These are phyloP conservation scores for Uropetala carovei DNA, from an alignment of 2,888 invertebrate species.

Conservation along the genomic window DNA sequence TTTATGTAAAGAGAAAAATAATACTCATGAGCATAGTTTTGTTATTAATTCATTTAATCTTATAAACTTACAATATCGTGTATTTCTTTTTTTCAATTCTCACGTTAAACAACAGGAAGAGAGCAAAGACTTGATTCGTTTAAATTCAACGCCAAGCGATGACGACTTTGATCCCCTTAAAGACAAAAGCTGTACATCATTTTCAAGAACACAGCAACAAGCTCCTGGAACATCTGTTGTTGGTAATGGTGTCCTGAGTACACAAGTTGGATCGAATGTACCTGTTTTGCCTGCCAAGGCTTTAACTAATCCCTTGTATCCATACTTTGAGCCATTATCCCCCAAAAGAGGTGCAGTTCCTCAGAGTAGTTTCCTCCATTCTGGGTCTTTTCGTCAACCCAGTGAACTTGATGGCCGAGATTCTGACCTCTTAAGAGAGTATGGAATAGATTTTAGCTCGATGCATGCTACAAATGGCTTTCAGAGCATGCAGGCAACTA, in stretches of 20 bases:
- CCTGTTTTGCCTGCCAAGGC: constrained; percentile 30
- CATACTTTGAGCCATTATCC: constrained; percentile 75
- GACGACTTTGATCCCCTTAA: constrained; percentile 84
- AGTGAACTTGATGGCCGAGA: constrained; percentile 76
- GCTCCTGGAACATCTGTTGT: not conserved
- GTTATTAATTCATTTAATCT: not conserved
- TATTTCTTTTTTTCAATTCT: constrained; percentile 29
- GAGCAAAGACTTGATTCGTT: constrained; percentile 80
- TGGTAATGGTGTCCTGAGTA: constrained; percentile 26
- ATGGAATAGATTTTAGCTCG: constrained; percentile 82
- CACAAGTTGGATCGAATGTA: constrained; percentile 24
- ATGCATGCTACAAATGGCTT: constrained; percentile 43
- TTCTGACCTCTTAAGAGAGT: constrained; percentile 82
- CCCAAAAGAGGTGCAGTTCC: constrained; percentile 44
- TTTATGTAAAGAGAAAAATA: too few relatives aligned
- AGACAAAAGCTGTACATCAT: constrained; percentile 71
- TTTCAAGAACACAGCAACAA: constrained; percentile 69
- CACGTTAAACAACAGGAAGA: constrained; percentile 74
- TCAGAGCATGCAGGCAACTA: not conserved
- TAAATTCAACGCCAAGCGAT: constrained; percentile 81
- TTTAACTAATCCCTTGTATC: constrained; percentile 76
- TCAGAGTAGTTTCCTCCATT: constrained; percentile 30
- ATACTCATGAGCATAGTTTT: too few relatives aligned
- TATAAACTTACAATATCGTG: not conserved
- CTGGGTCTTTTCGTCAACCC: constrained; percentile 25